Base-by-base conservation (phyloP, 2,797 vertebrate species). In the Cossypha niveicapilla region DNA sequence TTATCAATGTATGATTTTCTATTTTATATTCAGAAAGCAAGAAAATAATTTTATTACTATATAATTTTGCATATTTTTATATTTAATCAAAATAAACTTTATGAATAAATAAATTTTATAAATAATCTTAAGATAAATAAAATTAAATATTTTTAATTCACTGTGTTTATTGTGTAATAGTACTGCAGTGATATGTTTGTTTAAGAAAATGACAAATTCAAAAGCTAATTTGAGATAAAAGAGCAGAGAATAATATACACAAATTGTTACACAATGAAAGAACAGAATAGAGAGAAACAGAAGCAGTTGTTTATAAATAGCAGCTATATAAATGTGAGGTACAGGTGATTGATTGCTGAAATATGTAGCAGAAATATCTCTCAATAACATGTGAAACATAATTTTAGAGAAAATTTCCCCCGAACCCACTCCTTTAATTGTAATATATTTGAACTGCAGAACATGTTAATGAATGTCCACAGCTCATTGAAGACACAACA, bases 401-500 rank as follows among this genome's bases (percentile, higher is more conserved):
- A 14, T 50, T 90, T 63, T 37, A 18, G 25, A 88, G 72, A 96
- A 86, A 93, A 54, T 75, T 87, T 72, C 50, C 28, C n/a, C 28
- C 92, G 58, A 95, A 92, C n/a, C 60, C 37, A 51, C 19, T 35
- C 19, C 70, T 94, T 90, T 93, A 96, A 88, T 89, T 96, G 50
- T 24, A 94, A 58, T 63, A 39, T 65, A 89, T 54, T 71, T 91
- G 60, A 84, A 86, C 30, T 60, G 45, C 28, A 39, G 57, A 86
- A 37, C 51, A 93, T 76, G 81, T 85, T 96, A 95, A 97, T 94
- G 93, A 91, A 14, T 83, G 84, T 60, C 37, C 80, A 88, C 35
- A 66, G 25, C 47, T 60, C 4, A 24, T 13, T 34, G 23, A 21
- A 61, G 72, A 68, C 7, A 3, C 6, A 68, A 7, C 0, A 8